Conservation (phyloP, 2,797 vertebrate genomes). For the Hafferia zeledoni region DNA sequence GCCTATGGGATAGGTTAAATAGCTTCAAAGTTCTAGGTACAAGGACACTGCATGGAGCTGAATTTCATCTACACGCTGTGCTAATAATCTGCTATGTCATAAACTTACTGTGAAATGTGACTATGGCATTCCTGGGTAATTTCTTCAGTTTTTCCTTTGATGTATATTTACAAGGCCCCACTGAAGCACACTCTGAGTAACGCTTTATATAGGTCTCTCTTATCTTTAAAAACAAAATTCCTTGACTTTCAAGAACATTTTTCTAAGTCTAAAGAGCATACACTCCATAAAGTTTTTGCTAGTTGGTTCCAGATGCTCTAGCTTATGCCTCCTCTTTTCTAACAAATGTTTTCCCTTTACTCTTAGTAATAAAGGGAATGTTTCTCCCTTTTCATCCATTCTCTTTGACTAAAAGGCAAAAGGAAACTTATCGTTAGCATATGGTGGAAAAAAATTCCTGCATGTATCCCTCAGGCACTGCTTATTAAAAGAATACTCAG, state of each 20-base stretch:
- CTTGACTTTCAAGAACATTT: constrained; percentile 5
- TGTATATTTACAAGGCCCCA: not conserved
- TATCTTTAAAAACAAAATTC: constrained; percentile 10
- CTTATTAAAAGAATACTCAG: constrained; percentile 20
- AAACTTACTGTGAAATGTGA: not conserved
- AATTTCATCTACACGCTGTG: not conserved
- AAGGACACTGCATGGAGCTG: not conserved
- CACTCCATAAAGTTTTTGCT: not conserved
- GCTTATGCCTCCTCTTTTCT: constrained; percentile 7
- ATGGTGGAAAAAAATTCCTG: constrained; percentile 30
- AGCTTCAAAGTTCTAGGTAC: not conserved
- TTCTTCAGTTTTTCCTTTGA: not conserved
- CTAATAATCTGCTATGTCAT: not conserved
- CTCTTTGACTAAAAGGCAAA: constrained; percentile 34
- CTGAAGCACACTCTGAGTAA: not conserved
- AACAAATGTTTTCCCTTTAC: constrained; percentile 39
- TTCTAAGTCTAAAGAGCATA: not conserved
- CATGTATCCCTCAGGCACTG: not conserved
- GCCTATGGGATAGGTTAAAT: not conserved
- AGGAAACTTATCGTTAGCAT: constrained; percentile 16
- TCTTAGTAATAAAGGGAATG: constrained; percentile 26
- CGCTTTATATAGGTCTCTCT: not conserved
- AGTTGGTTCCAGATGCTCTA: constrained; percentile 66
- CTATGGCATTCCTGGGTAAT: not conserved
- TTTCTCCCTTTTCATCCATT: constrained; percentile 39